Evolutionary conservation across 1,140 invertebrate species (phyloP).

Genomic region (Drosophila grimshawi): DNA sequence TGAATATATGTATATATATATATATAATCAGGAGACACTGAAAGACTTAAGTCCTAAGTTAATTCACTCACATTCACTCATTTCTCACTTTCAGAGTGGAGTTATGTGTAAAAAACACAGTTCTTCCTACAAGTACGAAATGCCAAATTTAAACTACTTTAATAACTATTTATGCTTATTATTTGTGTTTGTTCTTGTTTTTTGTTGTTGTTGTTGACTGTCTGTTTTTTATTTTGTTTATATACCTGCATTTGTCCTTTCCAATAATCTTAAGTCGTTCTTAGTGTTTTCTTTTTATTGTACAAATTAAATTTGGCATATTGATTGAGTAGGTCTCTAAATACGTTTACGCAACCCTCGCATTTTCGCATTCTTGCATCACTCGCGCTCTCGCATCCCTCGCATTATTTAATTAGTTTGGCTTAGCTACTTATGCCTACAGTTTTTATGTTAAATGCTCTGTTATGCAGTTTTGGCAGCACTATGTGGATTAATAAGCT

Average conservation of each 20-base stretch:
- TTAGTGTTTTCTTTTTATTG: constrained; percentile 41
- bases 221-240: constrained; percentile 35
- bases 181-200: constrained; percentile 8
- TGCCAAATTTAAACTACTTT: constrained; percentile 69
- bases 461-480: constrained; percentile 75
- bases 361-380: constrained; percentile 17
- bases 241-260: constrained; percentile 81
- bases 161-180: constrained; percentile 49
- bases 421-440: constrained; percentile 74
- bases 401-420: constrained; percentile 54
- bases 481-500: constrained; percentile 68
- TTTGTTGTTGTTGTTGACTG: constrained; percentile 33
- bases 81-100: constrained; percentile 10
- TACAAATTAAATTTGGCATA: constrained; percentile 56
- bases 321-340: constrained; percentile 47
- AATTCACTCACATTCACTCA: constrained; percentile 31
- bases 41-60: constrained; percentile 15
- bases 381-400: neutral
- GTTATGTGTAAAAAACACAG: constrained; percentile 22
- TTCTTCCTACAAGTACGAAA: constrained; percentile 55
- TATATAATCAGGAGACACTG: constrained; percentile 17
- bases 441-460: constrained; percentile 59
- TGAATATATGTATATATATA: neutral
- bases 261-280: constrained; percentile 26
- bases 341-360: constrained; percentile 21